A percentile compares a stretch with the other conserved stretches of the same genome.
Conservation (phyloP, 2,113 vertebrate species). For the Okapia johnstoni region DNA sequence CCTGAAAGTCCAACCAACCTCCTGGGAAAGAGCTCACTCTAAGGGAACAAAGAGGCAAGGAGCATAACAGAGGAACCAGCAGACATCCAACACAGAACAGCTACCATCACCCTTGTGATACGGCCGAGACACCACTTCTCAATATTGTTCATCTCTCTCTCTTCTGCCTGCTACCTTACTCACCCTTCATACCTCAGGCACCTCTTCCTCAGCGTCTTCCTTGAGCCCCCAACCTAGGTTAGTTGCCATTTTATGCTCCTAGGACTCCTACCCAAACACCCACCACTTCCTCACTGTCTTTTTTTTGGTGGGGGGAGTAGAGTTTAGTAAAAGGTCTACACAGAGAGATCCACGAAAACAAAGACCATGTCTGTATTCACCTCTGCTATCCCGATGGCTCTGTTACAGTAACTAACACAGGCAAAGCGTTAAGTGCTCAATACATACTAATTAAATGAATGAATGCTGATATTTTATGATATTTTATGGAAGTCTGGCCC, state of each 20-base stretch:
- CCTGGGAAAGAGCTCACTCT: background rate
- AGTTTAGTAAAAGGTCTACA: background rate
- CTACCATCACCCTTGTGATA: background rate
- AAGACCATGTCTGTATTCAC: background rate
- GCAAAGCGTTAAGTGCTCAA: background rate
- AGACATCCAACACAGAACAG: background rate
- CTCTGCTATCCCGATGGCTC: background rate
- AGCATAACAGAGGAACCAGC: too few relatives aligned
- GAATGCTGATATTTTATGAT: background rate
- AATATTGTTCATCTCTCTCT: background rate
- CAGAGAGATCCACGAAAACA: background rate
- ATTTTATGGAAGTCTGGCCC: background rate
- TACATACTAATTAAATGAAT: background rate
- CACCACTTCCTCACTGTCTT: background rate
- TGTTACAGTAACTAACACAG: background rate
- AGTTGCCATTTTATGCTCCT: background rate
- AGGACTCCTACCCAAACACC: background rate
- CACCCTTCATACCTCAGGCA: background rate
- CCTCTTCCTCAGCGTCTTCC: background rate
- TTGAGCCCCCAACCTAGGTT: background rate
- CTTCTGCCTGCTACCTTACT: background rate
- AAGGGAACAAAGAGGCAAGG: background rate
- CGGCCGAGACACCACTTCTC: background rate
- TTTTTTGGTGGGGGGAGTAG: accelerated
- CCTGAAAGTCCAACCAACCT: background rate